Evolutionary conservation across 2,888 invertebrate genomes (phyloP).

Genomic region (Colletes collaris): DNA sequence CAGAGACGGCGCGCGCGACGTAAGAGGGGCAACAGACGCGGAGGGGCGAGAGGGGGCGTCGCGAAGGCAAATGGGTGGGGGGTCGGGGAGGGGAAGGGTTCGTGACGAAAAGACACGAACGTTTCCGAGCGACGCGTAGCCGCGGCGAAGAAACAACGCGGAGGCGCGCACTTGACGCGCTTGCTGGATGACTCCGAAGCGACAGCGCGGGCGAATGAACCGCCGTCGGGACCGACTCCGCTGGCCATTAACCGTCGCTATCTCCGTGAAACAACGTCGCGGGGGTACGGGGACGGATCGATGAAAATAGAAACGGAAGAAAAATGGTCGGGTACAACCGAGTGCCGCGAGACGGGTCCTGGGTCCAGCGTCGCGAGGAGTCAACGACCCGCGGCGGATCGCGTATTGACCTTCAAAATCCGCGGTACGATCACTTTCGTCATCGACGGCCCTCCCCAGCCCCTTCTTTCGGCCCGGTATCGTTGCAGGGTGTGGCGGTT

Average conservation of each 20-base stretch:
- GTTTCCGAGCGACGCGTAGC: conserved; percentile 70
- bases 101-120: conserved; percentile 70
- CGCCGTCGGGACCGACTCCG: conserved; percentile 5
- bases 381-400: too few species aligned
- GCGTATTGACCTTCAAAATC: too few species aligned
- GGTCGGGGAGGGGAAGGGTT: conserved; percentile 32
- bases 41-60: not conserved
- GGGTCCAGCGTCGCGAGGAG: too few species aligned
- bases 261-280: too few species aligned
- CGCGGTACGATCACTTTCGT: not conserved
- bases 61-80: not conserved
- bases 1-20: conserved; percentile 26
- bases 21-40: conserved; percentile 8
- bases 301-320: too few species aligned
- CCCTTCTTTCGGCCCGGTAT: not conserved
- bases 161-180: conserved; percentile 69
- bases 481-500: conserved; percentile 41
- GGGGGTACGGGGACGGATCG: too few species aligned
- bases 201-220: conserved; percentile 28
- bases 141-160: conserved; percentile 55
- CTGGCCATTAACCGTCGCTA: conserved; percentile 15
- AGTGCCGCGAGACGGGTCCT: too few species aligned
- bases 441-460: not conserved
- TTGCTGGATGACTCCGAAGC: conserved; percentile 36
- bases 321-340: too few species aligned